Evolutionary conservation across 37 sponge, comb jelly and placozoan species (phyloP), one percentile per base, ranked within the genome.

Genomic region (Ephydatia muelleri): DNA sequence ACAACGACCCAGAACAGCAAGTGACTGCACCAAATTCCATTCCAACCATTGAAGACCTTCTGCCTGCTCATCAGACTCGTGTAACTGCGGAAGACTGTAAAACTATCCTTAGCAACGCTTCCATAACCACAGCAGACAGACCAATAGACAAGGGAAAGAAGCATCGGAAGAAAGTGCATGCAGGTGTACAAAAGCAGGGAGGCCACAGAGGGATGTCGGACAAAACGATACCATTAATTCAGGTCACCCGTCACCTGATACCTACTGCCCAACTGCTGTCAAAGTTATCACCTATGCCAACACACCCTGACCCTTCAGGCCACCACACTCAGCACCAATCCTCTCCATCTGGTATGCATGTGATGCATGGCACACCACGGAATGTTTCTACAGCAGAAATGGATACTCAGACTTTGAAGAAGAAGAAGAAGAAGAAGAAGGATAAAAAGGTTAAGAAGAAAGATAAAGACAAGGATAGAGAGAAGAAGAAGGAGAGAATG

Each of bases 191-290:
- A 57, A 21, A 4, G 16, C 57, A 5, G 19, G 19, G 16, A 57
- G 16, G 57, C 57, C 57, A 57, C n/a, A n/a, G n/a, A n/a, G n/a
- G n/a, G n/a, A n/a, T n/a, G n/a, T n/a, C n/a, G 57, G 57, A 57
- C 16, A 57, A 57, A 11, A 21, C 19, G 16, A 57, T 11, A 1
- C 1, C 57, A 16, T 14, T 57, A 16, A 14, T 21, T 14, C 57
- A 57, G 19, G 16, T 57, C 57, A 57, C 80, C 67, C 67, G 49
- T 67, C 66, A 64, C 66, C n/a, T 12, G 80, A 64, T 35, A 66
- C 80, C 64, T 66, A n/a, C 34, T 79, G 80, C 57, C 19, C 57
- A 57, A 21, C 1, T 57, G 57, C 57, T 57, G 57, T n/a, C n/a
- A n/a, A n/a, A n/a, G n/a, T n/a, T n/a, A n/a, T n/a, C n/a, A n/a